These are phyloP conservation scores for Drosophila chauvacae DNA, from an alignment of 1,140 invertebrate species.

Conservation along the genomic window DNA sequence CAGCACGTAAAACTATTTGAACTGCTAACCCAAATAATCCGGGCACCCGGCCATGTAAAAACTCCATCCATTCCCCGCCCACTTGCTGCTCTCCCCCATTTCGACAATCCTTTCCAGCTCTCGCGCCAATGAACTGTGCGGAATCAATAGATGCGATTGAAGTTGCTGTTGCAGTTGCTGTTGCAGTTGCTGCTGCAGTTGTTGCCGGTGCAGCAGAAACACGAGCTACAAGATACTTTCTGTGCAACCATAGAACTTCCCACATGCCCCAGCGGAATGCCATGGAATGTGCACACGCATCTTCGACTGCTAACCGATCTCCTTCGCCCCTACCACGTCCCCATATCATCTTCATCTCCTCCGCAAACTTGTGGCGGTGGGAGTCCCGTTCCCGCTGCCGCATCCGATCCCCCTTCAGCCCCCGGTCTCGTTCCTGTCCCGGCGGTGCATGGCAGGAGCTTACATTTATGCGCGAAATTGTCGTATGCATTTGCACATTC, in stretches of 20 bases:
- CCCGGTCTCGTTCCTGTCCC: not conserved
- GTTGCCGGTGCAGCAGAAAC: constrained; percentile 43
- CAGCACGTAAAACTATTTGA: constrained; percentile 81
- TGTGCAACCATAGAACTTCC: constrained; percentile 70
- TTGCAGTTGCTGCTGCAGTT: constrained; percentile 19
- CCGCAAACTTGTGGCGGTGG: constrained; percentile 59
- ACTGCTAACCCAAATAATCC: constrained; percentile 78
- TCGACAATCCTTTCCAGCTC: constrained; percentile 28
- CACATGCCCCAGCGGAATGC: constrained; percentile 66
- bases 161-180: constrained; percentile 21
- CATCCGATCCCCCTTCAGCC: not conserved
- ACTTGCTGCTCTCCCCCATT: not conserved
- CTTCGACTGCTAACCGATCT: constrained; percentile 70
- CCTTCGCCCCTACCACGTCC: not conserved
- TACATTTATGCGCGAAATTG: constrained; percentile 82
- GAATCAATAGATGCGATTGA: constrained; percentile 74
- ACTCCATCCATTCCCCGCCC: not conserved
- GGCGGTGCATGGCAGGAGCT: constrained; percentile 57
- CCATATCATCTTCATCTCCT: constrained; percentile 4
- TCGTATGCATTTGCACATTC: constrained; percentile 83
- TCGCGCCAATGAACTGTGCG: constrained; percentile 73
- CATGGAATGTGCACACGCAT: constrained; percentile 80
- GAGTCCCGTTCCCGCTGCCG: constrained; percentile 29
- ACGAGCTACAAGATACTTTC: constrained; percentile 72
- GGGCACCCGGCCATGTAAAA: constrained; percentile 25